Evolutionary conservation across 2,888 invertebrate species (phyloP).

Genomic region (Zele albiditarsus): DNA sequence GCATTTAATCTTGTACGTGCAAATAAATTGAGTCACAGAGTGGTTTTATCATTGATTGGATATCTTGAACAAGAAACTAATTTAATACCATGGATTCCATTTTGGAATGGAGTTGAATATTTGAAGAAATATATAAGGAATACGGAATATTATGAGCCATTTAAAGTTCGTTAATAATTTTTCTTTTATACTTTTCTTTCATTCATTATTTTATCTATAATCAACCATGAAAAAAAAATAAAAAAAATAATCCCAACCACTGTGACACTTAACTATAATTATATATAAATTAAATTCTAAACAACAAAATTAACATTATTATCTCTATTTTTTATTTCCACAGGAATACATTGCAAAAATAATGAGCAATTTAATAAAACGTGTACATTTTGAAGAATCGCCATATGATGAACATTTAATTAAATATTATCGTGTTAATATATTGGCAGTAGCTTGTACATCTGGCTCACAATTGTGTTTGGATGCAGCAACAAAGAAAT

Average conservation of each 20-base stretch:
- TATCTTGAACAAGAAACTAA: constrained; percentile 77
- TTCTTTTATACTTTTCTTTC: neutral
- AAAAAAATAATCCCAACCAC: too few relatives aligned
- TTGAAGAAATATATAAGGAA: constrained; percentile 71
- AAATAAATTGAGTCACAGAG: constrained; percentile 72
- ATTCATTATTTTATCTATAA: neutral
- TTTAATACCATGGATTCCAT: constrained; percentile 81
- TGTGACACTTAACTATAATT: too few relatives aligned
- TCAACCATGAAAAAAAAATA: too few relatives aligned
- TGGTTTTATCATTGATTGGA: constrained; percentile 74
- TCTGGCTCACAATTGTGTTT: constrained; percentile 68
- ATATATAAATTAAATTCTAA: too few relatives aligned
- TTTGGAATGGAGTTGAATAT: constrained; percentile 73
- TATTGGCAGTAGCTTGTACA: constrained; percentile 68
- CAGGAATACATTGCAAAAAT: constrained; percentile 63
- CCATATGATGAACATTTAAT: constrained; percentile 58
- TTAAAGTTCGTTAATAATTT: constrained; percentile 38
- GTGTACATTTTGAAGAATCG: constrained; percentile 57
- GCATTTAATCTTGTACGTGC: constrained; percentile 69
- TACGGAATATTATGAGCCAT: constrained; percentile 75
- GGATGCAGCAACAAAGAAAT: constrained; percentile 55
- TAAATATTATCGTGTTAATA: constrained; percentile 59
- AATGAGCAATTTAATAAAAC: constrained; percentile 57
- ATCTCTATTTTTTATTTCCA: neutral
- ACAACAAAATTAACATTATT: too few relatives aligned